phyloP scores from a whole-genome alignment of 2,797 vertebrate species.

The Carcharodon carcharias region DNA sequence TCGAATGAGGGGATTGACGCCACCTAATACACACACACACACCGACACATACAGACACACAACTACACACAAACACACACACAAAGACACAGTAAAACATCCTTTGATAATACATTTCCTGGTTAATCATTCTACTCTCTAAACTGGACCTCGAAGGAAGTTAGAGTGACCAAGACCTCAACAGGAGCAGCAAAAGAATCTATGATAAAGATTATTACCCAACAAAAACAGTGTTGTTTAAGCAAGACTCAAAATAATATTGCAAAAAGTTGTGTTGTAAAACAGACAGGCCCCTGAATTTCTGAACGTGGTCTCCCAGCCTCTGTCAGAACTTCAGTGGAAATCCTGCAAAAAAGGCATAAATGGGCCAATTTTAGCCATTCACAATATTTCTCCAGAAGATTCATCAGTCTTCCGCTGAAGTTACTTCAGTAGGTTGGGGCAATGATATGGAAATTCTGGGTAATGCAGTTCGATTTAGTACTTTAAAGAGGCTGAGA shows the following conservation, averaged over 20 bases:
- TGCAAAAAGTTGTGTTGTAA: not conserved
- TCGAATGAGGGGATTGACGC: constrained; percentile 10
- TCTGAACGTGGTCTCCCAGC: not conserved
- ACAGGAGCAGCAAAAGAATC: not conserved
- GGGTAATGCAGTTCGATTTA: not conserved
- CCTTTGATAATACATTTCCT: not conserved
- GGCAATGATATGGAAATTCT: not conserved
- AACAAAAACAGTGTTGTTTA: not conserved
- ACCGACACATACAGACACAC: not conserved
- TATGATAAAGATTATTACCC: not conserved
- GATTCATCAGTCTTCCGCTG: not conserved
- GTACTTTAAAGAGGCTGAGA: not conserved
- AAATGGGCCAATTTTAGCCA: not conserved
- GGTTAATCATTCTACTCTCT: not conserved
- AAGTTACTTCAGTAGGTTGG: no score
- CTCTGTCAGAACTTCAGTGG: not conserved
- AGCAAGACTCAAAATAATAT: not conserved
- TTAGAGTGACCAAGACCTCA: not conserved
- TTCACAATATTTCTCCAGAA: not conserved
- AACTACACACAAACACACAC: no score
- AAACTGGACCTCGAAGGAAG: not conserved
- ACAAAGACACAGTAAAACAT: not conserved
- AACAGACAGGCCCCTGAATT: not conserved
- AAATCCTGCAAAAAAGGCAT: not conserved
- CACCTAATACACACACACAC: constrained; percentile 1